A percentile compares a stretch with the other conserved stretches of the same genome.
phyloP scores from a whole-genome alignment of 1,140 invertebrate genomes.

The Drosophila ogumai region DNA sequence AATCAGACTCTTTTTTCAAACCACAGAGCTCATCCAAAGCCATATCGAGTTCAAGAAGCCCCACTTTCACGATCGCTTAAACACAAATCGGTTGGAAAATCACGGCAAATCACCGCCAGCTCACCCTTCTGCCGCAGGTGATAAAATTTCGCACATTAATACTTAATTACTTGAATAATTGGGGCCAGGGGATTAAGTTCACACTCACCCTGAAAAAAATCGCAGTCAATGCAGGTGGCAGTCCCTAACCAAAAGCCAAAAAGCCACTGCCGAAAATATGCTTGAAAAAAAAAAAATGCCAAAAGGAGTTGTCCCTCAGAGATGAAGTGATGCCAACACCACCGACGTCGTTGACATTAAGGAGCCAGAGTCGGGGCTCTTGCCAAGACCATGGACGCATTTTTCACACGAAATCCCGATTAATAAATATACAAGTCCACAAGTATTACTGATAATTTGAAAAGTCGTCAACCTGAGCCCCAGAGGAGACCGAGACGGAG shows the following conservation, averaged over 20 bases:
- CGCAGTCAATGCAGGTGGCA: slow-evolving; percentile 65
- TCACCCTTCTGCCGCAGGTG: slow-evolving; percentile 61
- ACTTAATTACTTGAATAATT: slow-evolving; percentile 84
- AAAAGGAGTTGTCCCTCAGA: slow-evolving; percentile 37
- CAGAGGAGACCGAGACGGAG: background rate
- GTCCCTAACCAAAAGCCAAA: slow-evolving; percentile 25
- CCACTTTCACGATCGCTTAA: slow-evolving; percentile 62
- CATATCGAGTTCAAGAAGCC: slow-evolving; percentile 50
- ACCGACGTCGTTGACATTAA: slow-evolving; percentile 81
- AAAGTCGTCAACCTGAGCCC: slow-evolving; percentile 79
- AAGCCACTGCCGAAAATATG: slow-evolving; percentile 29
- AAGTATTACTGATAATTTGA: slow-evolving; percentile 80
- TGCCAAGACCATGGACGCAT: slow-evolving; percentile 57
- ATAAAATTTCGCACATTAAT: slow-evolving; percentile 83
- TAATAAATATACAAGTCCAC: slow-evolving; percentile 77
- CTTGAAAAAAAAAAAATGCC: slow-evolving; percentile 6
- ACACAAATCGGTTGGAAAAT: slow-evolving; percentile 79
- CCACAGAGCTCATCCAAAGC: background rate
- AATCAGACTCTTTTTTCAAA: background rate
- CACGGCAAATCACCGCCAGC: slow-evolving; percentile 42
- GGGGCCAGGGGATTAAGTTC: slow-evolving; percentile 80
- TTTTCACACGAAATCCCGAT: slow-evolving; percentile 83
- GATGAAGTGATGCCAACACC: slow-evolving; percentile 78
- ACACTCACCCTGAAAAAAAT: slow-evolving; percentile 43
- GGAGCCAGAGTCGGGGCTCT: slow-evolving; percentile 53